Conservation (phyloP, 2,888 invertebrate species). For the Allygus modestus region DNA sequence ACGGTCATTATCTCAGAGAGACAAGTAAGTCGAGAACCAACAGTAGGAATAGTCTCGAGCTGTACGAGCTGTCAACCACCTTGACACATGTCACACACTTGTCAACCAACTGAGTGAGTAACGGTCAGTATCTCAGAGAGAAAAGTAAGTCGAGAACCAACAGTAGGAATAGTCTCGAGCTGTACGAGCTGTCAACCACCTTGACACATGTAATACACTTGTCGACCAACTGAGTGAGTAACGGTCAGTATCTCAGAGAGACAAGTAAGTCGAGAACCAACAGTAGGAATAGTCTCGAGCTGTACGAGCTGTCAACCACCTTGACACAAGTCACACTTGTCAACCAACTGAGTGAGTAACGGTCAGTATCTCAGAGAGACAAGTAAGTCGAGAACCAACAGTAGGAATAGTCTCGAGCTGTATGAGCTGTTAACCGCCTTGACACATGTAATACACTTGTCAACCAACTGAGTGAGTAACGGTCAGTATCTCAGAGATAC, state of each 20-base stretch:
- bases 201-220: neutral
- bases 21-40: neutral
- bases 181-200: neutral
- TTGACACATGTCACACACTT: neutral
- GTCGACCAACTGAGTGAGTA: no score
- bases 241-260: neutral
- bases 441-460: neutral
- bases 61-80: neutral
- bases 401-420: neutral
- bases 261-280: neutral
- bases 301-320: neutral
- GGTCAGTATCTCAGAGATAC: no score
- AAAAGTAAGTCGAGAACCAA: neutral
- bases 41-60: neutral
- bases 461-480: no score
- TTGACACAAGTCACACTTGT: neutral
- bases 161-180: neutral
- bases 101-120: neutral
- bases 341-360: no score
- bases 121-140: no score
- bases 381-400: neutral
- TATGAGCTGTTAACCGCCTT: neutral
- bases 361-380: neutral
- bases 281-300: neutral
- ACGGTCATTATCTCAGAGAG: no score